phyloP scores from a whole-genome alignment of 2,888 invertebrate genomes.

The Pristionchus mayeri region DNA sequence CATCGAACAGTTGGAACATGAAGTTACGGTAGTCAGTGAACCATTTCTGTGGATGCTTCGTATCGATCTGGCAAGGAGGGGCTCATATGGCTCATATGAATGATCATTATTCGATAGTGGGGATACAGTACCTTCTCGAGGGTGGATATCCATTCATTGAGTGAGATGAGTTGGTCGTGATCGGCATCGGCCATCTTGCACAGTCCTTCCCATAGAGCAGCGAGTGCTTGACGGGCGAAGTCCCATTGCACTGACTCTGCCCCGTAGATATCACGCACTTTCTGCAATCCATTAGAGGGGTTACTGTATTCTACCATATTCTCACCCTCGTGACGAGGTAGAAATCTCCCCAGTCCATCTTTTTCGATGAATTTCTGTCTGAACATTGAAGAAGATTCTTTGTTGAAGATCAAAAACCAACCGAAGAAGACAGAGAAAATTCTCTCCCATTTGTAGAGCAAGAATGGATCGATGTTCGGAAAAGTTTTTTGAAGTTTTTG shows the following conservation, averaged over 20 bases:
- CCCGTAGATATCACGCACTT: conserved; percentile 75
- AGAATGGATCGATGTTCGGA: conserved; percentile 70
- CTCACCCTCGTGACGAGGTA: conserved; percentile 74
- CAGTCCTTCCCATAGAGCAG: conserved; percentile 74
- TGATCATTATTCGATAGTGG: no score
- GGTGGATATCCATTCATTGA: conserved; percentile 64
- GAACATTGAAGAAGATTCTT: conserved; percentile 34
- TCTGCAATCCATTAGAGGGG: conserved; percentile 58
- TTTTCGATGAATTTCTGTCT: conserved; percentile 72
- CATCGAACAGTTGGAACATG: conserved; percentile 76
- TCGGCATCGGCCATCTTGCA: conserved; percentile 68
- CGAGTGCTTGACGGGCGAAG: conserved; percentile 71
- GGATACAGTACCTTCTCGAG: conserved; percentile 58
- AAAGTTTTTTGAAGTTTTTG: conserved; percentile 66
- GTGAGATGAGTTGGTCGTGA: conserved; percentile 63
- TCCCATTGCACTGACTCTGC: conserved; percentile 72
- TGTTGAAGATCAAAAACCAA: conserved; percentile 49
- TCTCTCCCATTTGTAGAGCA: conserved; percentile 74
- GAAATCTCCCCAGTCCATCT: conserved; percentile 75
- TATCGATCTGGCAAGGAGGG: conserved; percentile 53
- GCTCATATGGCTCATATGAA: no score
- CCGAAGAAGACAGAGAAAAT: conserved; percentile 75
- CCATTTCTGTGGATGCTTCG: conserved; percentile 70
- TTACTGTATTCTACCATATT: neutral
- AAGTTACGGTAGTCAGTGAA: conserved; percentile 73